These are phyloP conservation scores for Lacerta bilineata DNA, from an alignment of 2,797 vertebrate species.

Conservation along the genomic window DNA sequence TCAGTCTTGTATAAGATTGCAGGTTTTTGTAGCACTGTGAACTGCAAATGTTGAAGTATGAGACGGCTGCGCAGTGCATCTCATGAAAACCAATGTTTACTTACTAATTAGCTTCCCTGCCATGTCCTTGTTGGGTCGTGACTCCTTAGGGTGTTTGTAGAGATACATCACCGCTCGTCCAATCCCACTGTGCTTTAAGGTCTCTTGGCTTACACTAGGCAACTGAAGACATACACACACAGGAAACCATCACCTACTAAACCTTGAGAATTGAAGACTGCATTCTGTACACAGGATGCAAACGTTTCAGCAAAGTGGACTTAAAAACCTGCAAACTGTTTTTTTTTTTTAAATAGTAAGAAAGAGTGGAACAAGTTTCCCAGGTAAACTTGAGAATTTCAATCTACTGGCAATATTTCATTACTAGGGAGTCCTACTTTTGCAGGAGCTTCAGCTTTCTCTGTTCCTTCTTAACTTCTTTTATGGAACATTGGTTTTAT, in stretches of 20 bases:
- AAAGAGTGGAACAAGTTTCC: neutral
- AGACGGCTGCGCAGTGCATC: neutral
- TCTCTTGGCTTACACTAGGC: conserved; percentile 97
- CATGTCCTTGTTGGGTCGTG: conserved; percentile 93
- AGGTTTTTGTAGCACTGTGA: neutral
- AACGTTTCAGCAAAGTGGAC: neutral
- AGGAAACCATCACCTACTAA: conserved; percentile 20
- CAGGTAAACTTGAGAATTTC: neutral
- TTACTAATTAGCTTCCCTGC: conserved; percentile 98
- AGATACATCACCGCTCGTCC: conserved; percentile 98
- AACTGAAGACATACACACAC: conserved; percentile 80
- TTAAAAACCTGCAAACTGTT: neutral
- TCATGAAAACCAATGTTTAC: conserved; percentile 58
- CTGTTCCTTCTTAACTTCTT: neutral
- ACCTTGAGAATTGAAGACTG: neutral
- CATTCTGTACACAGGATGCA: neutral
- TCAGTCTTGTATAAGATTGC: neutral
- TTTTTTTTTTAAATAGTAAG: neutral
- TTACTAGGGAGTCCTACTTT: neutral
- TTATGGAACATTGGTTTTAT: neutral
- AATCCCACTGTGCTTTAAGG: conserved; percentile 97
- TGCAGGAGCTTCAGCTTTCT: neutral
- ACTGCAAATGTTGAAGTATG: neutral
- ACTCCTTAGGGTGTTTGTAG: conserved; percentile 99
- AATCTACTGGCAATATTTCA: neutral